Evolutionary conservation across 1,140 invertebrate genomes (phyloP).

Genomic region (Caenorhabditis latens): DNA sequence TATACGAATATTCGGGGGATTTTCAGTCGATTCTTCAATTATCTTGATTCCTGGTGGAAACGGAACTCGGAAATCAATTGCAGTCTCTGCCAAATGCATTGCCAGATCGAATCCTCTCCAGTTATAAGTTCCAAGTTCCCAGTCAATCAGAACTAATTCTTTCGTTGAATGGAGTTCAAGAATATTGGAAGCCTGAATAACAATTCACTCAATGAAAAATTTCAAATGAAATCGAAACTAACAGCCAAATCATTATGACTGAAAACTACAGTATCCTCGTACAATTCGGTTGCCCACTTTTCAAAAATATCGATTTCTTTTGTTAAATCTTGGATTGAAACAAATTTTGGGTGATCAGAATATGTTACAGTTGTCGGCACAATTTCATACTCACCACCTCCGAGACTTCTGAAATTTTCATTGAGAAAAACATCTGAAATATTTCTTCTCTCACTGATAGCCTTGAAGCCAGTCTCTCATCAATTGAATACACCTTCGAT

Average conservation of each 20-base stretch:
- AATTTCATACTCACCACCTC: constrained; percentile 1
- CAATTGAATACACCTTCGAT: not conserved
- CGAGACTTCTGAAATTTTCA: constrained; percentile 5
- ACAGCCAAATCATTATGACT: constrained; percentile 41
- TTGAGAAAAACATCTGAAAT: not conserved
- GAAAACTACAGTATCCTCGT: constrained; percentile 7
- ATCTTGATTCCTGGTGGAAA: constrained; percentile 12
- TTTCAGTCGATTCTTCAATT: not conserved
- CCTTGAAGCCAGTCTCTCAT: constrained; percentile 17
- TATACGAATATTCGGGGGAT: constrained; percentile 17
- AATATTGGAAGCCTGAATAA: not conserved
- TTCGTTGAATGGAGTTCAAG: not conserved
- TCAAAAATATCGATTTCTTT: not conserved
- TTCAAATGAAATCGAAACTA: not conserved
- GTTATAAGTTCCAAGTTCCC: constrained; percentile 28
- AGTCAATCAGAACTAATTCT: constrained; percentile 7
- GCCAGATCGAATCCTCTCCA: constrained; percentile 46
- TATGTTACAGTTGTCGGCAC: not conserved
- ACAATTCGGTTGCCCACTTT: constrained; percentile 12
- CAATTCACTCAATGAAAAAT: not conserved
- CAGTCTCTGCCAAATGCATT: constrained; percentile 30
- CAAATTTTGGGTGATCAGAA: not conserved
- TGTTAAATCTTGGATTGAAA: constrained; percentile 3
- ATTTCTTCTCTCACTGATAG: not conserved
- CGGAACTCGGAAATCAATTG: not conserved